Evolutionary conservation across 2,797 vertebrate species (phyloP).

Genomic region (Falco rusticolus): DNA sequence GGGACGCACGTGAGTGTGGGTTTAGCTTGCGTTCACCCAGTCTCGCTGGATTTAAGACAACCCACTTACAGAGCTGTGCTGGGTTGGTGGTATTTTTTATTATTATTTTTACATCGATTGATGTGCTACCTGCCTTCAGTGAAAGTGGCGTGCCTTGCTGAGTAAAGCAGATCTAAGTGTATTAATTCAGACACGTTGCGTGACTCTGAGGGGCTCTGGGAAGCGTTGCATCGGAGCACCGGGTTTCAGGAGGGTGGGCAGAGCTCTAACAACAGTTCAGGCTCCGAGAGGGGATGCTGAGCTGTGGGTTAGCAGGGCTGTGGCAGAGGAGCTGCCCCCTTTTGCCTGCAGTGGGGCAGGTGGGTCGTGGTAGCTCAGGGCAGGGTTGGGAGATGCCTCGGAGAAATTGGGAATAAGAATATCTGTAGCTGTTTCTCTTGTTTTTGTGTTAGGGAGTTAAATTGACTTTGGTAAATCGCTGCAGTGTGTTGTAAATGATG

Average conservation of each 20-base stretch:
- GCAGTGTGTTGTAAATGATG: conserved; percentile 50
- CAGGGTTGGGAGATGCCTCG: neutral
- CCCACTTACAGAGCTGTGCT: neutral
- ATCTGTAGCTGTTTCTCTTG: conserved; percentile 4
- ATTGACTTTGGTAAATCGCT: conserved; percentile 35
- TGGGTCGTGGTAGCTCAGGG: accelerated
- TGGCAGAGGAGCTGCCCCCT: neutral
- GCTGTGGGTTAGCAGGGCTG: neutral
- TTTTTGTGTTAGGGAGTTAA: neutral
- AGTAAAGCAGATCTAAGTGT: neutral
- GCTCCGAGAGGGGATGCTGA: neutral
- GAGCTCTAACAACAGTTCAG: neutral
- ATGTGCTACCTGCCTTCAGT: neutral
- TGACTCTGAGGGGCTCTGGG: neutral
- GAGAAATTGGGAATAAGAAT: neutral
- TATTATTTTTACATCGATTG: neutral
- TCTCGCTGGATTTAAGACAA: accelerated
- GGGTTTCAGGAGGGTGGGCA: neutral
- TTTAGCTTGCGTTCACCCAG: neutral
- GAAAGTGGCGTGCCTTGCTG: neutral
- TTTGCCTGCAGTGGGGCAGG: neutral
- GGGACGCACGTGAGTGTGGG: neutral
- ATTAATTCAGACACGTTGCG: neutral
- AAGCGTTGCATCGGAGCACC: neutral
- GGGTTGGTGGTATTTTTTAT: too few relatives aligned